Percentiles rank a stretch among this genome's conserved stretches.
Evolutionary conservation across 1,140 invertebrate genomes (phyloP).

Genomic region (Mylabris phalerata): DNA sequence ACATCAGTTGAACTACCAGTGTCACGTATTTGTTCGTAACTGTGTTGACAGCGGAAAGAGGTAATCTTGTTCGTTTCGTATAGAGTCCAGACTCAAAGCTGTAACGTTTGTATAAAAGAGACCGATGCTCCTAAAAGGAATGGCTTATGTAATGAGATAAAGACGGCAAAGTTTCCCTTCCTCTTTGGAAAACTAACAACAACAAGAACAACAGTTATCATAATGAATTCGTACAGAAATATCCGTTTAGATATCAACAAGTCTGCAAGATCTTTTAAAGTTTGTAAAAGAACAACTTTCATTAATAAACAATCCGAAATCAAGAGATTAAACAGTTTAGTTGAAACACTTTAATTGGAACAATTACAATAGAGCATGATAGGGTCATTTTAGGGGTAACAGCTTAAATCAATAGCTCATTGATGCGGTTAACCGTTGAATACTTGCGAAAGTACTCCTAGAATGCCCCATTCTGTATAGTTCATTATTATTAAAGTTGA

Average conservation of each 20-base stretch:
- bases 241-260: too few relatives aligned
- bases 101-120: background rate
- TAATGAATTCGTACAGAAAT: too few relatives aligned
- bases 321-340: too few relatives aligned
- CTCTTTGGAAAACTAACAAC: background rate
- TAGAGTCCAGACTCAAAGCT: constrained; percentile 12
- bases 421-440: too few relatives aligned
- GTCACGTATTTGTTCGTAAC: constrained; percentile 13
- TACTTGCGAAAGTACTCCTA: too few relatives aligned
- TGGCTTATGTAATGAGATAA: constrained; percentile 7
- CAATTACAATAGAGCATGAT: too few relatives aligned
- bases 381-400: too few relatives aligned
- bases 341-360: too few relatives aligned
- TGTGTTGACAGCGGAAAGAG: constrained; percentile 14
- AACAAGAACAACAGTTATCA: background rate
- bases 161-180: background rate
- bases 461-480: too few relatives aligned
- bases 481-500: too few relatives aligned
- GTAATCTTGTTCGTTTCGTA: constrained; percentile 15
- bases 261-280: too few relatives aligned
- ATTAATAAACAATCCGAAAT: background rate
- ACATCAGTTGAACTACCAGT: constrained; percentile 1
- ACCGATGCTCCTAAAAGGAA: constrained; percentile 5
- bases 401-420: too few relatives aligned
- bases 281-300: background rate